phyloP scores from a whole-genome alignment of 2,797 vertebrate genomes.

The Lerista edwardsae region DNA sequence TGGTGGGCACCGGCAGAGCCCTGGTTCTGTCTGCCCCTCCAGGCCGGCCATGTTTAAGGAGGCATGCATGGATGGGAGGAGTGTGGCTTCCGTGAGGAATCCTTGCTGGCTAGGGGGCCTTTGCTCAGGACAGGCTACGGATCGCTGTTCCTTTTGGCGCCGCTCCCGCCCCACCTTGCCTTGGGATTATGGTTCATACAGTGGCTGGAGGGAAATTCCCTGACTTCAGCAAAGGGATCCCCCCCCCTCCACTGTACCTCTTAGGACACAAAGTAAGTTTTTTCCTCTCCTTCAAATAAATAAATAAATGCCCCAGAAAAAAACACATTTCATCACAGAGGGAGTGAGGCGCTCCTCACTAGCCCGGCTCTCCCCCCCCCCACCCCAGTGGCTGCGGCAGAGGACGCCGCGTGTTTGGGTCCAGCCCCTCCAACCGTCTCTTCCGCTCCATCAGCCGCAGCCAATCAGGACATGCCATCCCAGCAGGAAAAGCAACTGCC shows the following conservation, averaged over 20 bases:
- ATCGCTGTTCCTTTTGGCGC: too few species aligned
- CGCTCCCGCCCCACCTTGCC: too few species aligned
- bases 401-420: neutral
- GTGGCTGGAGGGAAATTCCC: constrained; percentile 6
- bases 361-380: neutral
- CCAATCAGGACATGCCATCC: constrained; percentile 39
- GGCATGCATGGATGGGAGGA: too few species aligned
- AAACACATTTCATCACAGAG: neutral
- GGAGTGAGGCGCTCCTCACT: neutral
- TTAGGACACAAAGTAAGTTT: neutral
- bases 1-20: too few species aligned
- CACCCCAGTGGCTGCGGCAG: neutral
- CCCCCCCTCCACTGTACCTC: neutral
- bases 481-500: constrained; percentile 57
- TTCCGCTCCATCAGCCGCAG: neutral
- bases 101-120: too few species aligned
- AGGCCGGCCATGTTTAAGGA: too few species aligned
- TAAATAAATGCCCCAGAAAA: neutral
- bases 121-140: too few species aligned
- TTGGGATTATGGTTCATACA: neutral
- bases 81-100: too few species aligned
- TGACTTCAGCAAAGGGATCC: neutral
- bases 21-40: too few species aligned
- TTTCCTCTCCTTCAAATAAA: neutral
- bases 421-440: constrained; percentile 19